phyloP scores from a whole-genome alignment of 2,113 vertebrate species.

The Orientallactaga bullata region DNA sequence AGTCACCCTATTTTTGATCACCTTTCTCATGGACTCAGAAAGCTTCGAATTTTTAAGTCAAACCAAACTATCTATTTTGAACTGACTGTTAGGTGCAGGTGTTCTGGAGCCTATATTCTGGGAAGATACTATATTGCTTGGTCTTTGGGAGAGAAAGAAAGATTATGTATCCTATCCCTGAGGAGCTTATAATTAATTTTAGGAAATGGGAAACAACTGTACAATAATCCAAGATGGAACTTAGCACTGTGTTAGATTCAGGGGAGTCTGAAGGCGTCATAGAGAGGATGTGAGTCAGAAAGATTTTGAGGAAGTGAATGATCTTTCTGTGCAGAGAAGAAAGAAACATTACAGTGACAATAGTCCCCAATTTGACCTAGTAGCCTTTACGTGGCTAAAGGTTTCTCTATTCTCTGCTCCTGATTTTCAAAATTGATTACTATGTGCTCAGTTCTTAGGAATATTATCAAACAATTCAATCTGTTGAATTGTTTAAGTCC shows the following conservation, averaged over 20 bases:
- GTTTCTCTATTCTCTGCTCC: neutral
- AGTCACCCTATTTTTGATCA: neutral
- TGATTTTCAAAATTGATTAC: neutral
- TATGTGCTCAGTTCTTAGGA: neutral
- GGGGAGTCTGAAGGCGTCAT: neutral
- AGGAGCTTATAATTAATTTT: conserved; percentile 42
- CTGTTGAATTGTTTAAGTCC: neutral
- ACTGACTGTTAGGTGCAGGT: neutral
- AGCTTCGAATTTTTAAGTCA: neutral
- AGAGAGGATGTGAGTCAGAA: neutral
- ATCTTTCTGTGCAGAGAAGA: neutral
- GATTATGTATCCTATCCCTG: neutral
- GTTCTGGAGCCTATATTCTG: neutral
- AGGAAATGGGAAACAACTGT: conserved; percentile 41
- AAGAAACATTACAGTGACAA: neutral
- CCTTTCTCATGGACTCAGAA: conserved; percentile 10
- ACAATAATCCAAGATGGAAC: neutral
- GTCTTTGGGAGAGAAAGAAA: neutral
- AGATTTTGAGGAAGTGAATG: neutral
- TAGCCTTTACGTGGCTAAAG: neutral
- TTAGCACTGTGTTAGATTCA: neutral
- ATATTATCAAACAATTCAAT: conserved; percentile 3
- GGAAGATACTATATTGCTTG: neutral
- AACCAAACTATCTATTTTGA: neutral
- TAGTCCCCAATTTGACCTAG: neutral